Conservation (phyloP, 2,113 vertebrate species). For the Motacilla tschutschensis region DNA sequence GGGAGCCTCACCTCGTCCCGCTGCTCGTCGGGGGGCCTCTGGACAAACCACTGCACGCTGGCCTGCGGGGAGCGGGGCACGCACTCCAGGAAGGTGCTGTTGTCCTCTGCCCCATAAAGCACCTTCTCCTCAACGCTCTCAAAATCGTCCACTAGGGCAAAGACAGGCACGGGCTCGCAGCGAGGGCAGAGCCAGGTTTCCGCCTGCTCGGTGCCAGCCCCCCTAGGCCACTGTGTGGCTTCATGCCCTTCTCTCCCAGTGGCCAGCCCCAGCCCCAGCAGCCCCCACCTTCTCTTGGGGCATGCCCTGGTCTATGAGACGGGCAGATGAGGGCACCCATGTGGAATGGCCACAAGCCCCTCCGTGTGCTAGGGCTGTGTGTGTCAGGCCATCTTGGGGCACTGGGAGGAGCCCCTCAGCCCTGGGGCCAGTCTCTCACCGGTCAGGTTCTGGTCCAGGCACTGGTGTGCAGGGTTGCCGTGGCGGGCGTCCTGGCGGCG, state of each 20-base stretch:
- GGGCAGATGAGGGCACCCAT: background rate
- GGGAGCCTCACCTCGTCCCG: constrained; percentile 80
- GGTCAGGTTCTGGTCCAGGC: constrained; percentile 83
- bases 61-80: constrained; percentile 89
- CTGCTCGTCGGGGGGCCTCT: constrained; percentile 70
- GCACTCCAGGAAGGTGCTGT: constrained; percentile 94
- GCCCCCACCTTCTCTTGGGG: background rate
- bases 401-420: background rate
- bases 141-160: constrained; percentile 73
- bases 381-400: accelerated
- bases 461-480: constrained; percentile 85
- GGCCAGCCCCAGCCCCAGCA: background rate
- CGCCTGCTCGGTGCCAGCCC: accelerated
- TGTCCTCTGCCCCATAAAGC: constrained; percentile 88
- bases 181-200: background rate
- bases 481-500: constrained; percentile 84
- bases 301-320: background rate
- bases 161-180: background rate
- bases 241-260: background rate
- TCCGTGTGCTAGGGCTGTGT: background rate
- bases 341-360: background rate
- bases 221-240: accelerated
- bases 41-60: constrained; percentile 84
- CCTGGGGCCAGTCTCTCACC: constrained; percentile 65
- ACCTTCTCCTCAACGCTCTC: constrained; percentile 73